Percentiles rank a stretch among this genome's conserved stretches.
phyloP scores from a whole-genome alignment of 2,113 vertebrate genomes.

The Phaethon lepturus region DNA sequence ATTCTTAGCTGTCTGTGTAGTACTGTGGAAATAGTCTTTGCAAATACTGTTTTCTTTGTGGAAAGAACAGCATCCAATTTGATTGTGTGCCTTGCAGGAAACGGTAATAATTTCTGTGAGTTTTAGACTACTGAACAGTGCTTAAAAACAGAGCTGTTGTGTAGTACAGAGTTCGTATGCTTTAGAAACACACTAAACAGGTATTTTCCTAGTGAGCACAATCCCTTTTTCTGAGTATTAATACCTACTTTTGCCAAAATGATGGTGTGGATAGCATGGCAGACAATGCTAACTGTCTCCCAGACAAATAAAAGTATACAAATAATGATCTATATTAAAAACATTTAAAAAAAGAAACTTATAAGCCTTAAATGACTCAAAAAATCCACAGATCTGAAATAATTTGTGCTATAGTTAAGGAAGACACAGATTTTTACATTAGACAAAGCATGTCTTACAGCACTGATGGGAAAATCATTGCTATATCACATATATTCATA shows the following conservation, averaged over 20 bases:
- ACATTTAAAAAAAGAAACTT: background rate
- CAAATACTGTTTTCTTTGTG: background rate
- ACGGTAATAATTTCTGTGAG: background rate
- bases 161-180: too few relatives aligned
- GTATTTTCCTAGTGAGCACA: background rate
- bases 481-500: background rate
- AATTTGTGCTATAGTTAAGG: background rate
- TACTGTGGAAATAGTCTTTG: background rate
- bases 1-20: background rate
- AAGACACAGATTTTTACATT: background rate
- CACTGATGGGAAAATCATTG: background rate
- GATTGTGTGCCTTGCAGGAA: background rate
- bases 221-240: background rate
- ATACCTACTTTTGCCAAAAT: background rate
- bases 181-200: background rate
- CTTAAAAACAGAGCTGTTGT: background rate
- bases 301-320: background rate
- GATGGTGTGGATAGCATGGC: background rate
- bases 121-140: background rate
- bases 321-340: background rate
- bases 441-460: background rate
- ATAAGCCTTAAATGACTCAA: background rate
- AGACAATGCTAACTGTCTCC: background rate
- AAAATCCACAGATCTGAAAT: background rate
- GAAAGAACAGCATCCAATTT: background rate